Evolutionary conservation across 1,140 invertebrate species (phyloP), one percentile per base, ranked within the genome.

Genomic region (Rhagoletis zephyria): DNA sequence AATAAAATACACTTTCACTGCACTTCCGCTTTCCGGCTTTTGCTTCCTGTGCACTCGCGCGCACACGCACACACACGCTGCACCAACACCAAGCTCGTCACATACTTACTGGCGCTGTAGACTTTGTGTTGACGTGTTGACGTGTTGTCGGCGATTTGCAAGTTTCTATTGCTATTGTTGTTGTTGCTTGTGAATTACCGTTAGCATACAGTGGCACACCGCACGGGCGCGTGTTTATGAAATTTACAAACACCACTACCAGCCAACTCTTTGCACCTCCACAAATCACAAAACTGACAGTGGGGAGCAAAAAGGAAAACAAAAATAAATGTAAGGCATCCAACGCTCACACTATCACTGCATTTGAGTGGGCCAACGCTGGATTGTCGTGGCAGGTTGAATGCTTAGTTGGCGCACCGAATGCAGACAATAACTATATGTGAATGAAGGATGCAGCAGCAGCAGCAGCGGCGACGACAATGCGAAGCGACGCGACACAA

Each of bases 21-120:
- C 64, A 74, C 16, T 74, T 74, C 67, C 67, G 12, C 48, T 19
- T 74, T 74, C 67, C 67, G 42, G 40, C 40, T n/a, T 74, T 48
- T 4, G 7, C 67, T 74, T 67, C 64, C 64, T 2, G 9, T 67
- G 64, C 30, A 67, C 64, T 10, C 30, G 0, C 30, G 40, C 19
- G 1, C 19, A 67, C 64, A 67, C 19, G 30, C 64, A 30, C 51
- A 56, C 64, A 40, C 64, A 65, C 40, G 65, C 4, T 30, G 42
- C 42, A 67, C 9, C 2, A 6, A 3, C 64, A 9, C 1, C 30
- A 42, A 30, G 30, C 30, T 30, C 64, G 1, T 5, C 30, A 67
- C 30, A 30, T 30, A 30, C 30, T 30, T 30, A 30, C 30, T 30
- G 30, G 30, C 30, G 30, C 64, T 67, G 19, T 67, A 67, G 67